phyloP scores from a whole-genome alignment of 2,113 vertebrate species.

The Australoheros scitulus region DNA sequence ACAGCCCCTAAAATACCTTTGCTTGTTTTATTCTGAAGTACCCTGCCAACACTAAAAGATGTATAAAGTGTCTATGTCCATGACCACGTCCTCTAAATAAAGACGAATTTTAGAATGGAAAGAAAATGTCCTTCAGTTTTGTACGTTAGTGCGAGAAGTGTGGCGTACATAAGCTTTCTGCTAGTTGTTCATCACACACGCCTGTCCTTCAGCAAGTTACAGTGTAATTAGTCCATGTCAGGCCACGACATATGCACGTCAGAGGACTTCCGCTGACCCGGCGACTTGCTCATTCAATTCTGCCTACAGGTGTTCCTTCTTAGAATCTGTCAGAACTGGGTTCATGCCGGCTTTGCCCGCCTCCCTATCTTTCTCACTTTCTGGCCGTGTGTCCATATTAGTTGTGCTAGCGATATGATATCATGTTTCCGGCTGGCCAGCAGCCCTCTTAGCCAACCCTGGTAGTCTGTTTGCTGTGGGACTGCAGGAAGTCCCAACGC shows the following conservation, averaged over 20 bases:
- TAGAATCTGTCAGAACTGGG: constrained; percentile 15
- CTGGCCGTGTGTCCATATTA: constrained; percentile 40
- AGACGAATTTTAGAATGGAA: constrained; percentile 7
- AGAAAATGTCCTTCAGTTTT: background rate
- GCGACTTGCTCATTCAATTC: constrained; percentile 7
- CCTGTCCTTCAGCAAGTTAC: background rate
- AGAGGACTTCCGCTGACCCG: background rate
- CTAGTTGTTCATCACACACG: background rate
- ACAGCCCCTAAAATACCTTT: background rate
- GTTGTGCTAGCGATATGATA: constrained; percentile 62
- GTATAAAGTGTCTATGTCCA: background rate
- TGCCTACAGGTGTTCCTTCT: constrained; percentile 24
- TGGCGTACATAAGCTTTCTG: background rate
- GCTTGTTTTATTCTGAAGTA: background rate
- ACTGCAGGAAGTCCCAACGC: constrained; percentile 76
- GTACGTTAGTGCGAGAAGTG: background rate
- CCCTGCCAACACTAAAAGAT: background rate
- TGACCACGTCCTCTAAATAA: constrained; percentile 4
- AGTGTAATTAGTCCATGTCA: background rate
- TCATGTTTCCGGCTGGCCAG: constrained; percentile 70
- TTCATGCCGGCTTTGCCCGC: background rate
- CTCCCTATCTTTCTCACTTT: background rate
- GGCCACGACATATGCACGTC: background rate
- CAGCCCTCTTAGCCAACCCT: constrained; percentile 61
- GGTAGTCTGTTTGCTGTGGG: constrained; percentile 75